phyloP scores from a whole-genome alignment of 2,113 vertebrate genomes.

The Bos javanicus region DNA sequence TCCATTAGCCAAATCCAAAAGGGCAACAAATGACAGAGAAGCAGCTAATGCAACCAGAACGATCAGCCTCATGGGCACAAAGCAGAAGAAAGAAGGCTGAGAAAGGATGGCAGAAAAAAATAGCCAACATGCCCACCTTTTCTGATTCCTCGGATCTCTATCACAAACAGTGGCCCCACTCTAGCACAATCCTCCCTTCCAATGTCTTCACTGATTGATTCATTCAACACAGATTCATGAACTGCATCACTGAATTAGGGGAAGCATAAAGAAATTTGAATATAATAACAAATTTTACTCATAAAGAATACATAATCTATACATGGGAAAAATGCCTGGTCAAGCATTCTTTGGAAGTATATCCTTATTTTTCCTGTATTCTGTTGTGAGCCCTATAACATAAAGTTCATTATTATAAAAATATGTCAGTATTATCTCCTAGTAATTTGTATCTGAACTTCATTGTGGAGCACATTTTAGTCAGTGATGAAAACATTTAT shows the following conservation, averaged over 20 bases:
- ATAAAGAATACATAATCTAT: background rate
- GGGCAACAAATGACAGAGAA: background rate
- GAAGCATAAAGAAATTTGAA: background rate
- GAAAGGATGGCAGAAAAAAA: background rate
- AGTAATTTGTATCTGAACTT: background rate
- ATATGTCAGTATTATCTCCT: background rate
- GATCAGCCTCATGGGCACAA: background rate
- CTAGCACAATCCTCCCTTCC: background rate
- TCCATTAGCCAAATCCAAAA: background rate
- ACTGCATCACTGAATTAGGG: background rate
- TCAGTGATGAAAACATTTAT: background rate
- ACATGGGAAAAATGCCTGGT: background rate
- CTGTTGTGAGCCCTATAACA: background rate
- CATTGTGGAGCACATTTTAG: background rate
- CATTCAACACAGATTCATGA: background rate
- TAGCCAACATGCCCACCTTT: background rate
- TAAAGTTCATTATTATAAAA: background rate
- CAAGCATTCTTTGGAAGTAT: background rate
- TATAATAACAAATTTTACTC: background rate
- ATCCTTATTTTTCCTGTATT: background rate
- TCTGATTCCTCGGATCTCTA: background rate
- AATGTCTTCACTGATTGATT: background rate
- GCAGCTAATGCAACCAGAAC: background rate
- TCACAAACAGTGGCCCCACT: background rate
- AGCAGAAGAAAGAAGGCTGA: background rate